These are phyloP conservation scores for Silurus lanzhouensis DNA, from an alignment of 2,797 vertebrate species.

Conservation along the genomic window DNA sequence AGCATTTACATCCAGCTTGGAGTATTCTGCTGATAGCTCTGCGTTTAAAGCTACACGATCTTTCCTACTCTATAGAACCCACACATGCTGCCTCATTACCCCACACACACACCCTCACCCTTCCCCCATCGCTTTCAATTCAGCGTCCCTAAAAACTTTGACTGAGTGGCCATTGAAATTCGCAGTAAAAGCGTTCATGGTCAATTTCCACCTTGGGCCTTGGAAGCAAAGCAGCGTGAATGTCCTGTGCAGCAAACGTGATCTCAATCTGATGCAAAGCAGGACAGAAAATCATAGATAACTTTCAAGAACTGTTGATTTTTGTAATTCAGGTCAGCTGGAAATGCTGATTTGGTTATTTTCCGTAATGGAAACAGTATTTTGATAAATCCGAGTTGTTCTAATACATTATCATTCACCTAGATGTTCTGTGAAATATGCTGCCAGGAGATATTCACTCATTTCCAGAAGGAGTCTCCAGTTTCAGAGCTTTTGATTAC, in stretches of 20 bases:
- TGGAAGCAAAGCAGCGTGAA: slow-evolving; percentile 37
- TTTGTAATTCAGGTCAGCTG: not conserved
- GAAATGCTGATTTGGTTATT: not conserved
- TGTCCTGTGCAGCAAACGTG: slow-evolving; percentile 33
- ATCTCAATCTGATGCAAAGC: slow-evolving; percentile 24
- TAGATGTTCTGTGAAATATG: not conserved
- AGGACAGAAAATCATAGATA: not conserved
- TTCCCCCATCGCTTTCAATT: slow-evolving; percentile 19
- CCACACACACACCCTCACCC: not conserved
- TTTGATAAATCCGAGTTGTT: not conserved
- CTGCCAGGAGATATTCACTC: not conserved
- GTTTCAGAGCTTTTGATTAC: not conserved
- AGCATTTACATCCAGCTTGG: not conserved
- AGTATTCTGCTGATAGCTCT: slow-evolving; percentile 2
- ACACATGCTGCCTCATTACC: not conserved
- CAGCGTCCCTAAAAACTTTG: slow-evolving; percentile 29
- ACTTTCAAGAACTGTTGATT: not conserved
- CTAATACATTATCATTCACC: too few relatives aligned
- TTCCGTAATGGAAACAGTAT: not conserved
- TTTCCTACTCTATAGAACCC: not conserved
- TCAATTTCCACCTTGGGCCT: slow-evolving; percentile 45
- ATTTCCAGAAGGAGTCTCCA: not conserved
- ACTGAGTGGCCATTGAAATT: slow-evolving; percentile 37
- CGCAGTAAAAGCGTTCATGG: slow-evolving; percentile 44
- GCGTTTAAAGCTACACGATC: not conserved